Conservation (phyloP, 1,140 invertebrate species). For the Papilio glaucus region DNA sequence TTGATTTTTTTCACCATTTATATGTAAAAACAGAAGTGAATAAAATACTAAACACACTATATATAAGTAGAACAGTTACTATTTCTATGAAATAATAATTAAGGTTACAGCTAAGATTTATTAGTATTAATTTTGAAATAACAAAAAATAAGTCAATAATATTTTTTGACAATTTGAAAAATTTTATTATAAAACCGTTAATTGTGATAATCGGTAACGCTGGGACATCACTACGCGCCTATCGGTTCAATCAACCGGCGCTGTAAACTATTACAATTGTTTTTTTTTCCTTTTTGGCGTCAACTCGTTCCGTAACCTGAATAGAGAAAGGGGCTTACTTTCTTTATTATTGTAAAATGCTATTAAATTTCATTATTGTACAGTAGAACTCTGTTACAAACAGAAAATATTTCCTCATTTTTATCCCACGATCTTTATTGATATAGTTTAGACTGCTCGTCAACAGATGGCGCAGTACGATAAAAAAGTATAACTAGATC, state of each 20-base stretch:
- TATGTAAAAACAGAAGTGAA: no score
- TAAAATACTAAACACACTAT: no score
- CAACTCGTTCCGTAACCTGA: slow-evolving; percentile 4
- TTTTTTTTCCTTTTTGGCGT: slow-evolving; percentile 16
- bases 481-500: no score
- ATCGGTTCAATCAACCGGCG: slow-evolving; percentile 15
- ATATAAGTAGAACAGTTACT: no score
- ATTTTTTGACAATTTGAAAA: no score
- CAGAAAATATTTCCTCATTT: not conserved
- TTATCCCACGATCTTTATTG: not conserved
- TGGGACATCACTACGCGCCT: not conserved
- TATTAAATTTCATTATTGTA: not conserved
- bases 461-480: slow-evolving; percentile 1
- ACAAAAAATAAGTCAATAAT: not conserved
- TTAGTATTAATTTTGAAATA: no score
- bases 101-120: no score
- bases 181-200: not conserved
- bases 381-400: not conserved
- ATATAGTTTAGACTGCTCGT: not conserved
- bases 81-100: no score
- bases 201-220: not conserved
- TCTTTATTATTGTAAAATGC: not conserved
- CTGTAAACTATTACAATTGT: slow-evolving; percentile 3
- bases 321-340: slow-evolving; percentile 4
- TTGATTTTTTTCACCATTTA: no score